These are phyloP conservation scores for Triplophysa bombifrons DNA, from an alignment of 2,797 vertebrate genomes.

Conservation along the genomic window DNA sequence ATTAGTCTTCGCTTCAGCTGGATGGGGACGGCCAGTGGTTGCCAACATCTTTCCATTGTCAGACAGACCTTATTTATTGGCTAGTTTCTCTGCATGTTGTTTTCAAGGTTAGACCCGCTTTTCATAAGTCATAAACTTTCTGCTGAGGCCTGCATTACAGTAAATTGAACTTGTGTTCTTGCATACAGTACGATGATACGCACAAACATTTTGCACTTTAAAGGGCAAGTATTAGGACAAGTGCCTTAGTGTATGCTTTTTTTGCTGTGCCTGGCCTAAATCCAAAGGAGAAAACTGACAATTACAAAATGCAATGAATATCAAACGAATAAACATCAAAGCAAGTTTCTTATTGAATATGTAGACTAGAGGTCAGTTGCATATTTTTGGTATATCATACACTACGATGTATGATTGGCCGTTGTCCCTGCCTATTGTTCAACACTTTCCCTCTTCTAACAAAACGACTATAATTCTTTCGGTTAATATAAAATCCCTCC, in stretches of 20 bases:
- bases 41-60: constrained; percentile 48
- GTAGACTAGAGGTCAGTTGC: too few relatives aligned
- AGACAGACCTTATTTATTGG: constrained; percentile 28
- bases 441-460: too few relatives aligned
- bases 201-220: neutral
- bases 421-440: too few relatives aligned
- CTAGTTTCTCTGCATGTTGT: constrained; percentile 31
- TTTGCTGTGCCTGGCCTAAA: neutral
- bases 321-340: neutral
- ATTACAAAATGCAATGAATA: neutral
- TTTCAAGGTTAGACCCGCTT: constrained; percentile 20
- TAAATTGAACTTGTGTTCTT: neutral
- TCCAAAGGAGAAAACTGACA: neutral
- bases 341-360: neutral
- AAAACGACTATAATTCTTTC: too few relatives aligned
- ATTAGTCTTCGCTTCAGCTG: constrained; percentile 49
- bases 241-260: neutral
- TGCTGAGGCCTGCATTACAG: constrained; percentile 3
- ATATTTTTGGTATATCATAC: too few relatives aligned
- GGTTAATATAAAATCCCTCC: too few relatives aligned
- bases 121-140: constrained; percentile 23
- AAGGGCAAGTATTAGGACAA: neutral
- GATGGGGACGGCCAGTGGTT: constrained; percentile 29
- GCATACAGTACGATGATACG: neutral
- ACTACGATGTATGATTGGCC: too few relatives aligned